Evolutionary conservation across 2,888 invertebrate species (phyloP).

Genomic region (Apamea anceps): DNA sequence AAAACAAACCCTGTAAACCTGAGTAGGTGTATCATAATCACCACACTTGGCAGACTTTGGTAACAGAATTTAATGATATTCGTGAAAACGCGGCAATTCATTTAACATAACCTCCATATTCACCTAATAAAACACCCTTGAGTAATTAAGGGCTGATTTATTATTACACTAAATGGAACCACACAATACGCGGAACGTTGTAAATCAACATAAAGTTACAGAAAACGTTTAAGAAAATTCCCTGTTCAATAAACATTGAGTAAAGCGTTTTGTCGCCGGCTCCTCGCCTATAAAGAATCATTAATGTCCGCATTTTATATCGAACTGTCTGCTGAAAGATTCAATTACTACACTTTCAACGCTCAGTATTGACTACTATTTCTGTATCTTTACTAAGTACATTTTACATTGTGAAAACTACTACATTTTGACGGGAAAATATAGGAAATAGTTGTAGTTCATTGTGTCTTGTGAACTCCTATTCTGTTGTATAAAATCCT

Average conservation of each 20-base stretch:
- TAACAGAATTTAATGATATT: background rate
- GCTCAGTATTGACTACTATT: constrained; percentile 19
- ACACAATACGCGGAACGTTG: constrained; percentile 8
- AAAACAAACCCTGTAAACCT: background rate
- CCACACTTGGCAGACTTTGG: background rate
- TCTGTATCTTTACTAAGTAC: background rate
- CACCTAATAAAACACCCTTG: constrained; percentile 9
- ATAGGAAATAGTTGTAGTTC: background rate
- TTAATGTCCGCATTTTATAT: constrained; percentile 53
- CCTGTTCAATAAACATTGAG: constrained; percentile 45
- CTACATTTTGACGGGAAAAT: background rate
- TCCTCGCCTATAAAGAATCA: constrained; percentile 43
- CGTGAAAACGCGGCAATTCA: background rate
- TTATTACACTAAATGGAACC: constrained; percentile 2
- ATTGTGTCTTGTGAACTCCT: background rate
- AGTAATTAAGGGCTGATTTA: constrained; percentile 16
- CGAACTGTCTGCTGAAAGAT: constrained; percentile 47
- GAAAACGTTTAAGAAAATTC: constrained; percentile 48
- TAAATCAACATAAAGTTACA: constrained; percentile 43
- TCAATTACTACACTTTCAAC: constrained; percentile 50
- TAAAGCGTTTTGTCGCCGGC: constrained; percentile 40
- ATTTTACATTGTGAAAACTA: constrained; percentile 1
- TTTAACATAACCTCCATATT: background rate
- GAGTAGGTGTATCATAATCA: background rate
- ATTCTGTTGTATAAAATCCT: background rate